Conservation (phyloP, 2,797 vertebrate species). For the Sebastolobus alascanus region DNA sequence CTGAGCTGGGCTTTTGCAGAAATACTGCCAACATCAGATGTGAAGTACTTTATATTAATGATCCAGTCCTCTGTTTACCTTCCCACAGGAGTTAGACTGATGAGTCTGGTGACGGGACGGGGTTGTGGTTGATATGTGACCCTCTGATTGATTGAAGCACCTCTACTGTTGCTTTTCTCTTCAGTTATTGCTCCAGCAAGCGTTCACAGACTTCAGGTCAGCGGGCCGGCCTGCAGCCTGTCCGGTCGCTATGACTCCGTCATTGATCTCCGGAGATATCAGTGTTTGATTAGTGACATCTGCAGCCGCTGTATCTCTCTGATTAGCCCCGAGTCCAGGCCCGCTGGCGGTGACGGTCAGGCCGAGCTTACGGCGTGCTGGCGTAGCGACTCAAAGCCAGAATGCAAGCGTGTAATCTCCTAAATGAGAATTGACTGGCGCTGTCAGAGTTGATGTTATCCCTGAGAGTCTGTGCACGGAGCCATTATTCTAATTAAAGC, state of each 20-base stretch:
- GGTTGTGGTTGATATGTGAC: neutral
- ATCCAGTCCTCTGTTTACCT: neutral
- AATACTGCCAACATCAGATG: neutral
- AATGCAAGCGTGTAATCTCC: constrained; percentile 34
- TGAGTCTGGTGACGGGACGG: neutral
- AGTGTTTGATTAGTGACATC: constrained; percentile 7
- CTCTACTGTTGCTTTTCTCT: neutral
- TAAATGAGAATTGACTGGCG: constrained; percentile 43
- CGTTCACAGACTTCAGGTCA: neutral
- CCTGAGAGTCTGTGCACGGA: constrained; percentile 6
- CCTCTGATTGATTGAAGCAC: constrained; percentile 1
- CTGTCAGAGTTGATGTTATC: constrained; percentile 34
- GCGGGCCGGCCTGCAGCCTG: neutral
- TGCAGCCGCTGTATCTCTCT: neutral
- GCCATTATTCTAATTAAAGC: constrained; percentile 57
- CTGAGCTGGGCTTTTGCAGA: neutral
- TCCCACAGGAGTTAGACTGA: neutral
- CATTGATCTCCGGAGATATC: constrained; percentile 15
- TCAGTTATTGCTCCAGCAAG: constrained; percentile 1
- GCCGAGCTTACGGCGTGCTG: neutral
- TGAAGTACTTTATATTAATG: neutral
- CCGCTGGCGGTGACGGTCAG: neutral
- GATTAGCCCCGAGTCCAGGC: neutral
- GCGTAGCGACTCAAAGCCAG: neutral
- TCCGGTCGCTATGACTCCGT: neutral